A percentile compares a stretch with the other conserved stretches of the same genome.
Evolutionary conservation across 2,888 invertebrate genomes (phyloP).

Genomic region (Prenolepis imparis): DNA sequence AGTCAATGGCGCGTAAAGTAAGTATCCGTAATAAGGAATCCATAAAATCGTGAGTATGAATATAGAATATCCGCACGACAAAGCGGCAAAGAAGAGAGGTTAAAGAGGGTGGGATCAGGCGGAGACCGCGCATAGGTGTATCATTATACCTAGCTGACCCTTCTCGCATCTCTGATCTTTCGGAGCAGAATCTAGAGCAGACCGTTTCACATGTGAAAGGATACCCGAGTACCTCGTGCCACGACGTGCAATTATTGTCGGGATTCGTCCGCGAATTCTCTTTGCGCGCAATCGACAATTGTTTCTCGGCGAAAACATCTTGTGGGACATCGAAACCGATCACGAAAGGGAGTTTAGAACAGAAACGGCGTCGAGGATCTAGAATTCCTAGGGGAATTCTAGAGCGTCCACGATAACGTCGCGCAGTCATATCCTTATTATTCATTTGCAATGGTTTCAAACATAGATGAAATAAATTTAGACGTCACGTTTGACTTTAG

Average conservation of each 20-base stretch:
- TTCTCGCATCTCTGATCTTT: constrained; percentile 82
- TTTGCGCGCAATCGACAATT: constrained; percentile 74
- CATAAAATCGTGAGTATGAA: constrained; percentile 62
- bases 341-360: constrained; percentile 77
- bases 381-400: not conserved
- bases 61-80: constrained; percentile 53
- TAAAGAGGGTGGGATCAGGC: constrained; percentile 74
- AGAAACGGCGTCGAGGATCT: constrained; percentile 61
- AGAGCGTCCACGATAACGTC: not conserved
- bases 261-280: constrained; percentile 66
- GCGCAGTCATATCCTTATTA: no score
- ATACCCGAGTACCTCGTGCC: constrained; percentile 73
- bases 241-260: constrained; percentile 79
- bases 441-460: not conserved
- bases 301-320: constrained; percentile 77
- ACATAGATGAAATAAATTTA: not conserved
- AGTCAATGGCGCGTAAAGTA: constrained; percentile 55
- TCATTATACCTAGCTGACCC: constrained; percentile 78
- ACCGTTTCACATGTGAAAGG: constrained; percentile 83
- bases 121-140: constrained; percentile 76
- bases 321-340: constrained; percentile 73
- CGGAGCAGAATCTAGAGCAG: constrained; percentile 80
- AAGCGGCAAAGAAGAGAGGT: constrained; percentile 61
- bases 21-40: constrained; percentile 54
- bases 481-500: not conserved